These are phyloP conservation scores for Holothuria leucospilota DNA, from an alignment of 53 echinoderm and acorn worm genomes.

Conservation along the genomic window DNA sequence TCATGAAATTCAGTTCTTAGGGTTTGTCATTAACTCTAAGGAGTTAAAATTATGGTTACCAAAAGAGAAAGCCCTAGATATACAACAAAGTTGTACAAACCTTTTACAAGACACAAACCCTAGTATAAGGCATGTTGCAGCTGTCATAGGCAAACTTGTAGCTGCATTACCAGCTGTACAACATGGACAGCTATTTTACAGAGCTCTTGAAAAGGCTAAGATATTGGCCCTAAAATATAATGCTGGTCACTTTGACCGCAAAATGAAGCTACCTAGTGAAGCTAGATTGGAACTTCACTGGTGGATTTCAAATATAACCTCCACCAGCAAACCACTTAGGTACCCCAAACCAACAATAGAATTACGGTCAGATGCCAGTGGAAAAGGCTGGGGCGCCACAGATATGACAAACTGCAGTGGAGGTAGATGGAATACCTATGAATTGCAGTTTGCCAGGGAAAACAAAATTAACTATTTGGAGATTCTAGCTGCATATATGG, in stretches of 20 bases:
- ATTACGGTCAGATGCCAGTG: too few species aligned
- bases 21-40: neutral
- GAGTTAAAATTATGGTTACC: conserved; percentile 34
- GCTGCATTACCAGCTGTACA: conserved; percentile 63
- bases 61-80: conserved; percentile 10
- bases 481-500: conserved; percentile 58
- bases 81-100: neutral
- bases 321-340: too few species aligned
- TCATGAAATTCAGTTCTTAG: too few species aligned
- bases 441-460: neutral
- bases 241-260: conserved; percentile 58
- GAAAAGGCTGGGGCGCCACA: too few species aligned
- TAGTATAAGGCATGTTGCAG: conserved; percentile 50
- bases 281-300: too few species aligned
- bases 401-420: neutral
- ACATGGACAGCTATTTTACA: conserved; percentile 59
- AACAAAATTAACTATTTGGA: conserved; percentile 68
- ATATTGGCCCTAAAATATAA: neutral
- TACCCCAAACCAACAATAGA: too few species aligned
- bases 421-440: neutral
- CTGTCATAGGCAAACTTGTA: conserved; percentile 59
- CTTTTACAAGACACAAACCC: conserved; percentile 2
- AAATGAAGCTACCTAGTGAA: too few species aligned
- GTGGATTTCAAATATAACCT: too few species aligned
- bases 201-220: conserved; percentile 52